Evolutionary conservation across 2,113 vertebrate genomes (phyloP).

Genomic region (Pluvianellus socialis): DNA sequence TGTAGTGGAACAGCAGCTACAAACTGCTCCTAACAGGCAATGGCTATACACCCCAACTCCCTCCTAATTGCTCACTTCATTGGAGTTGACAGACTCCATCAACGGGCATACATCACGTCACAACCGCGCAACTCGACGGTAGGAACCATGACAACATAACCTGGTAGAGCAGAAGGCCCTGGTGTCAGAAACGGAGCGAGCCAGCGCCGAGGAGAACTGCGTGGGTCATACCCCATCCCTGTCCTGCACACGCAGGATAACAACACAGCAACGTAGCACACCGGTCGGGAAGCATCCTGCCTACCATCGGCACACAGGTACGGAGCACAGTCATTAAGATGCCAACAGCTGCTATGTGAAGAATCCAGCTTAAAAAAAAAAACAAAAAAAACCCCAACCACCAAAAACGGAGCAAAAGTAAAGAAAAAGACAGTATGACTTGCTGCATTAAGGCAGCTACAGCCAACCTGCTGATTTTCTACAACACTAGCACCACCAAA

Average conservation of each 20-base stretch:
- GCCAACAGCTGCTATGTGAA: neutral
- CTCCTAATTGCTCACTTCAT: conserved; percentile 25
- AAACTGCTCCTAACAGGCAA: neutral
- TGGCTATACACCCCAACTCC: neutral
- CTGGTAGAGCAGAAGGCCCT: neutral
- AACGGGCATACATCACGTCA: neutral
- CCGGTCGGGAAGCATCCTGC: neutral
- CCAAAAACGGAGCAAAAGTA: neutral
- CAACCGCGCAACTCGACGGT: neutral
- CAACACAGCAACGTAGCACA: neutral
- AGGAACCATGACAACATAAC: neutral
- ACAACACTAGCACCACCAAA: conserved; percentile 61
- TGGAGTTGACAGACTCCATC: conserved; percentile 45
- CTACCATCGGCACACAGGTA: neutral
- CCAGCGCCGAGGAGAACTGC: neutral
- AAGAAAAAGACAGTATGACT: neutral
- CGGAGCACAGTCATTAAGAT: neutral
- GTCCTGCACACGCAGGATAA: neutral
- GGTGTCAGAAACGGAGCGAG: neutral
- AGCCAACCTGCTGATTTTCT: conserved; percentile 9
- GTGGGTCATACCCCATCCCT: neutral
- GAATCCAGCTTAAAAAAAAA: neutral
- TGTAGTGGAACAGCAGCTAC: neutral
- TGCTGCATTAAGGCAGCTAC: neutral
- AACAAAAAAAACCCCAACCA: neutral